Evolutionary conservation across 2,888 invertebrate genomes (phyloP), one percentile per base, ranked within the genome.

Genomic region (Lathronympha strigana): DNA sequence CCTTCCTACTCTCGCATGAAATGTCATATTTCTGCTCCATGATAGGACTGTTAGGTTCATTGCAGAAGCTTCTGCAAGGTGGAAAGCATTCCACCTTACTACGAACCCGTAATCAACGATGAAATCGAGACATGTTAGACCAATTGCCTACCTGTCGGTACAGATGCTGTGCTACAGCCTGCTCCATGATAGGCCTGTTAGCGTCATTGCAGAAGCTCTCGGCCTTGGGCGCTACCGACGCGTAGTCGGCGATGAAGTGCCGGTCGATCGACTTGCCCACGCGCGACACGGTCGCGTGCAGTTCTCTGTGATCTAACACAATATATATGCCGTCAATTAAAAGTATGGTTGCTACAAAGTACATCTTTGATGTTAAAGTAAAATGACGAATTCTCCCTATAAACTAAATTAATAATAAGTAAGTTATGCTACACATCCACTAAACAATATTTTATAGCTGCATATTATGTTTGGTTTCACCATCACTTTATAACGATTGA

Each of bases 221-320:
- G 68, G 97, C 97, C 51, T 94, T 93, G 40, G 97, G 95, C 67
- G 97, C 96, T 0, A 98, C 97, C 1, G 97, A 95, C 0, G 96
- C 95, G 88, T 98, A 98, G 84, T 99, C 98, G 0, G 97, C 94
- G 40, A 97, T 96, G 80, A 98, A 98, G 89, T 98, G 98, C 76
- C 98, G 95, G 83, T 99, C 99, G 74, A 99, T 97, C 0, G 97
- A 96, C 91, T 99, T 99, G 57, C 99, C 99, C 54, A 99, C 97
- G 93, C 98, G 97, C 0, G 99, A 99, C 4, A 96, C 96, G 55
- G 92, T 89, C 11, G 92, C 91, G 68, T 92, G 92, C 1, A 92
- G 77, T 69, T 92, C 92, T 57, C 92, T 79, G 69, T 92, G 92
- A 55, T 92, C 92, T 92, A 75, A 43, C 25, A 21, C 17, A 19